Evolutionary conservation across 2,797 vertebrate genomes (phyloP), one percentile per base, ranked within the genome.

Genomic region (Peromyscus nudipes): DNA sequence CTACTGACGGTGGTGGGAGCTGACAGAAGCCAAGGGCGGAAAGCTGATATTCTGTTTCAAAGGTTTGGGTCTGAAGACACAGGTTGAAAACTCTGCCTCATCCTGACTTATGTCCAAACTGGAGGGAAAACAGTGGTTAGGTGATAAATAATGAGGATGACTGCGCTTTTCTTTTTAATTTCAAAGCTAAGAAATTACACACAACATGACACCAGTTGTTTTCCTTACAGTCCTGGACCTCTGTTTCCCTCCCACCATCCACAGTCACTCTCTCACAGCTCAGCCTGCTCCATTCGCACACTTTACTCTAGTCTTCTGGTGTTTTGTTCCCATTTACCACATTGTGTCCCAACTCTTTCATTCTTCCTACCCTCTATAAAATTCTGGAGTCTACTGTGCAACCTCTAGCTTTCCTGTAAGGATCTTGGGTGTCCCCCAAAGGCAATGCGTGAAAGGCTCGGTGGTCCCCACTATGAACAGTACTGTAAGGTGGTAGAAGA

Each of bases 91-190:
- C 67, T 37, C 57, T 92, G 34, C 37, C 27, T 7, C 11, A 71
- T 34, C 27, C 79, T 75, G 60, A 97, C 14, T 82, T 67, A 52
- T 79, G 40, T 85, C n/a, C 37, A 89, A 82, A 82, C 1, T 95
- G 19, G 43, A 81, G 77, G 81, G 37, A 4, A 62, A 46, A 23
- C 23, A 73, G 65, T 8, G 3, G 60, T 65, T 87, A 87, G 13
- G 71, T 23, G 7, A 4, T 85, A 31, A 96, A 85, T 73, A 94
- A 1, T 79, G 49, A 95, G 60, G 52, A 60, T 23, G 49, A 49
- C 52, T 7, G 6, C 62, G 11, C 29, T 89, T 23, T 64, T 83
- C 46, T 79, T 62, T 86, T 77, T 40, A 80, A 79, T 76, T 87
- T 10, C 60, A 96, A 94, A 89, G 79, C 29, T 86, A 90, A 89